Evolutionary conservation across 1,140 invertebrate genomes (phyloP).

Genomic region (Caenorhabditis latens): DNA sequence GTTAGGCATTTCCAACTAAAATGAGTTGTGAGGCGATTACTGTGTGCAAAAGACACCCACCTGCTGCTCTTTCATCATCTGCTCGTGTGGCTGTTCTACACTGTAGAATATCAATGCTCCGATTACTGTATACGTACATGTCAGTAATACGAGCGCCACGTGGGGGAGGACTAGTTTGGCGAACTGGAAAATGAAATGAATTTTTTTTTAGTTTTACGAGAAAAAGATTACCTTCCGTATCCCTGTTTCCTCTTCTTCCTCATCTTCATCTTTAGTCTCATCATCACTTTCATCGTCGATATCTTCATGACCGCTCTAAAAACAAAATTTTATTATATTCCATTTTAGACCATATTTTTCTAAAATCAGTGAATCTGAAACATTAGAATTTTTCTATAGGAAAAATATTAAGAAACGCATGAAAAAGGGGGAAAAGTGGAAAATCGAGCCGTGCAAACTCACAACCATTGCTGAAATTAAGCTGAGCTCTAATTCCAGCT

Average conservation of each 20-base stretch:
- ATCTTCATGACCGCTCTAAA: slow-evolving; percentile 44
- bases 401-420: background rate
- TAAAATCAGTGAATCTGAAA: background rate
- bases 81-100: slow-evolving; percentile 75
- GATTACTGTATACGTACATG: slow-evolving; percentile 75
- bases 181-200: slow-evolving; percentile 69
- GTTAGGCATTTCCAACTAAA: background rate
- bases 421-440: background rate
- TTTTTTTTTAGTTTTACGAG: no score
- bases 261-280: slow-evolving; percentile 66
- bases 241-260: slow-evolving; percentile 72
- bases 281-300: slow-evolving; percentile 62
- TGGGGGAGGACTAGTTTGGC: slow-evolving; percentile 77
- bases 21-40: background rate
- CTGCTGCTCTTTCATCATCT: slow-evolving; percentile 72
- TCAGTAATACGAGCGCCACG: slow-evolving; percentile 75
- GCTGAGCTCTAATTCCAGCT: slow-evolving; percentile 16
- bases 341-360: background rate
- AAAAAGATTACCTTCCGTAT: slow-evolving; percentile 68
- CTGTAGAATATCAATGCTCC: slow-evolving; percentile 75
- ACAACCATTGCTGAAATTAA: slow-evolving; percentile 32
- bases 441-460: slow-evolving; percentile 17
- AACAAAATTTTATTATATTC: slow-evolving; percentile 33
- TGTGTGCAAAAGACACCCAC: slow-evolving; percentile 31
- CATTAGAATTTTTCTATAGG: background rate